phyloP scores from a whole-genome alignment of 2,888 invertebrate genomes.

The Drosophila lacicola region DNA sequence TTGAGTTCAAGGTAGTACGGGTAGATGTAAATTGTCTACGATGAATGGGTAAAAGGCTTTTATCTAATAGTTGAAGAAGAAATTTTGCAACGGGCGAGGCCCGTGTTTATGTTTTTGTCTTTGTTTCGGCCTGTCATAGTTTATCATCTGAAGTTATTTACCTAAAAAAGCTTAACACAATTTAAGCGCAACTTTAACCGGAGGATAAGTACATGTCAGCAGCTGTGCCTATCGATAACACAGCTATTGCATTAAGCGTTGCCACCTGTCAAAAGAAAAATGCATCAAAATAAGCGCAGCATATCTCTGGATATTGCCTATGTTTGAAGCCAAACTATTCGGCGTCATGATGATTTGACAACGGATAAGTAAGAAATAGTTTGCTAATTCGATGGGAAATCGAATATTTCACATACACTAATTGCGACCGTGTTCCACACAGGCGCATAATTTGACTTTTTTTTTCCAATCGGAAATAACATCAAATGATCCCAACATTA shows the following conservation, averaged over 20 bases:
- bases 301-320: neutral
- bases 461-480: neutral
- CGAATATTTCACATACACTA: constrained; percentile 1
- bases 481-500: constrained; percentile 1
- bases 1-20: no score
- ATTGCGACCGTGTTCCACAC: neutral
- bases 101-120: no score
- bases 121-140: no score
- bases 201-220: neutral
- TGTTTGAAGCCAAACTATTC: neutral
- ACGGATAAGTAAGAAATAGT: neutral
- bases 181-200: neutral
- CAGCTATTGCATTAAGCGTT: neutral
- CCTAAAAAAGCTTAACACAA: neutral
- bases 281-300: neutral
- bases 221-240: neutral
- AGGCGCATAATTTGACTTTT: neutral
- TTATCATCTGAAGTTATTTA: no score
- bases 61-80: no score
- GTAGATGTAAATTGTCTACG: no score
- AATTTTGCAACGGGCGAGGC: no score
- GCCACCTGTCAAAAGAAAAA: neutral
- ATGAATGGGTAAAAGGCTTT: no score
- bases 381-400: neutral
- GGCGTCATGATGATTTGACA: neutral